Evolutionary conservation across 2,888 invertebrate genomes (phyloP).

Genomic region (Choreutis nemorana): DNA sequence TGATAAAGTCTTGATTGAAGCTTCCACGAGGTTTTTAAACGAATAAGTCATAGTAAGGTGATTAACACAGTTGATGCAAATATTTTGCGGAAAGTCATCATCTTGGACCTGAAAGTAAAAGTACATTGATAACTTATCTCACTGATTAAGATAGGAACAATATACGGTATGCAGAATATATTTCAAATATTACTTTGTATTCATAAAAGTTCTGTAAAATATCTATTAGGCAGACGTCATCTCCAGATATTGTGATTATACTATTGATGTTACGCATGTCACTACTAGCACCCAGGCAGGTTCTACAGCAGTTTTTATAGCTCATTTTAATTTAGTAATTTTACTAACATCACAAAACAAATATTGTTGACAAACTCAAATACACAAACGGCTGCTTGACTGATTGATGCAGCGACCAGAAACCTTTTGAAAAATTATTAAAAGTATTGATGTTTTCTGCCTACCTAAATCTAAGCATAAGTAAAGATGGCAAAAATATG

Average conservation of each 20-base stretch:
- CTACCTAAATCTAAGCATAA: too few species aligned
- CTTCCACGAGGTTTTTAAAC: conserved; percentile 48
- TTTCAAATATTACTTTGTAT: conserved; percentile 49
- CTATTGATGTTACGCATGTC: conserved; percentile 45
- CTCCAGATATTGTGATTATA: conserved; percentile 32
- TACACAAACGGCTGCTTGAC: too few species aligned
- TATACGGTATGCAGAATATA: too few species aligned
- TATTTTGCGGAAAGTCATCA: conserved; percentile 33
- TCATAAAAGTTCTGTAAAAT: conserved; percentile 46
- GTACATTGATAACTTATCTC: too few species aligned
- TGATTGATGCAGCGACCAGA: too few species aligned
- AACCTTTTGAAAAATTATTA: too few species aligned
- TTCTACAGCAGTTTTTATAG: conserved; percentile 40
- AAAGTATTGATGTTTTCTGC: too few species aligned
- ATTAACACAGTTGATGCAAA: conserved; percentile 52
- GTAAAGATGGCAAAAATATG: too few species aligned
- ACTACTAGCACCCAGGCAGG: conserved; percentile 38
- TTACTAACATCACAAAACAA: conserved; percentile 1
- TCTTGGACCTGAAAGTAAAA: conserved; percentile 31
- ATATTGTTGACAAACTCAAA: too few species aligned
- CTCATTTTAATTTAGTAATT: conserved; percentile 21
- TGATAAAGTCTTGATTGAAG: conserved; percentile 32
- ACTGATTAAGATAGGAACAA: too few species aligned
- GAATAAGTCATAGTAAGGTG: conserved; percentile 54
- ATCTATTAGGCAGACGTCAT: conserved; percentile 35